Evolutionary conservation across 2,888 invertebrate genomes (phyloP).

Genomic region (Elmis aenea): DNA sequence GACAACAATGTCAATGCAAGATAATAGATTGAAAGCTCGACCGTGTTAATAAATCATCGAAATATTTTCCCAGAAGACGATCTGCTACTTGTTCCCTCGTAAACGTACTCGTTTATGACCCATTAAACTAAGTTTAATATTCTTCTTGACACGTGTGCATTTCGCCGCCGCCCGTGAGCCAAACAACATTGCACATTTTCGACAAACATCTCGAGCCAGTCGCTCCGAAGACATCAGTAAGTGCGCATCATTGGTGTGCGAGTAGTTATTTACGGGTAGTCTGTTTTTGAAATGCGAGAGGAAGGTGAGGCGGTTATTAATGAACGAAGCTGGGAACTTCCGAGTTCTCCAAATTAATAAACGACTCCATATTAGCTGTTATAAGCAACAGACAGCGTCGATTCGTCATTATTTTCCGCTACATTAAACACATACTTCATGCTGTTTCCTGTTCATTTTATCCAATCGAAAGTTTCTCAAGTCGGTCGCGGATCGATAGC

Average conservation of each 20-base stretch:
- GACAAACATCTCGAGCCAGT: no score
- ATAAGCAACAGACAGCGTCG: slow-evolving; percentile 49
- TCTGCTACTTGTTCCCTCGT: no score
- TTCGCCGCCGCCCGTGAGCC: no score
- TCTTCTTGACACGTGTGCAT: no score
- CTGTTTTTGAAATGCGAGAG: slow-evolving; percentile 43
- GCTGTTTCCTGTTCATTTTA: slow-evolving; percentile 44
- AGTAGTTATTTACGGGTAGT: slow-evolving; percentile 43
- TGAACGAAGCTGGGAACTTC: slow-evolving; percentile 42
- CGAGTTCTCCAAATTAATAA: slow-evolving; percentile 48
- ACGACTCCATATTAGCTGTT: slow-evolving; percentile 49
- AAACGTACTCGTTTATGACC: no score
- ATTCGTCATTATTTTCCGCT: slow-evolving; percentile 52
- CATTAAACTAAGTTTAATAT: no score
- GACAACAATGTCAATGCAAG: no score
- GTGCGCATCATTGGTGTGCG: slow-evolving; percentile 37
- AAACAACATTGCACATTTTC: no score
- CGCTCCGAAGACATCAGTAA: slow-evolving; percentile 9
- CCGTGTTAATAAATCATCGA: no score
- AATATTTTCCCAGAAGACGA: no score
- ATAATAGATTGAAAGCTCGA: no score
- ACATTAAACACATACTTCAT: slow-evolving; percentile 51
- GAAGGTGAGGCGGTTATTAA: slow-evolving; percentile 48
- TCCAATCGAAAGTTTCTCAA: slow-evolving; percentile 40
- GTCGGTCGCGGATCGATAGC: slow-evolving; percentile 23